Evolutionary conservation across 1,140 invertebrate species (phyloP), one percentile per base, ranked within the genome.

Genomic region (Pseudomyrmex dendroicus): DNA sequence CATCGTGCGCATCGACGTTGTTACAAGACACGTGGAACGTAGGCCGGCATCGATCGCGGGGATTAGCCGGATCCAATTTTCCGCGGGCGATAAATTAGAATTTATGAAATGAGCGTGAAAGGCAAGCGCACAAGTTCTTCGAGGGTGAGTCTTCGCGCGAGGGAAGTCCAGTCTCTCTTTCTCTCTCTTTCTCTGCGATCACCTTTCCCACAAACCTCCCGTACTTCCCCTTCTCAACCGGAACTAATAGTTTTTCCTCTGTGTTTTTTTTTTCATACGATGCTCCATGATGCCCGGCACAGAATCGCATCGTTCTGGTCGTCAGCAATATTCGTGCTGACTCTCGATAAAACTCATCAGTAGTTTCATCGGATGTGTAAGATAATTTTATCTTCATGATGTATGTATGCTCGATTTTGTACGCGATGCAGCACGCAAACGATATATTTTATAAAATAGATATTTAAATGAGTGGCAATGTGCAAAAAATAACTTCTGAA

Each of bases 221-320:
- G 25, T 25, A 25, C 3, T 25, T 82, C 52, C 83, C 85, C 86
- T 82, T 73, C 50, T 72, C 77, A 86, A 84, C 86, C 89, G 90
- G 88, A 92, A 91, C 90, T 92, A 92, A 92, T 92, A 91, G 90
- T 91, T 89, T 91, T 84, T 89, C 77, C 82, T 88, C 66, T 62
- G 57, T 80, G 35, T 35, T 35, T 83, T 82, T 89, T 89, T 91
- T 87, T 88, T 87, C 87, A 90, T 86, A 85, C 86, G 88, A 59
- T 86, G 48, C 17, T 61, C 78, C 59, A 48, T 67, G 66, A 25
- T 85, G 84, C 73, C 84, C 77, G 76, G 87, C 35, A 7, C 85
- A 84, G 82, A 85, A 89, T 86, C 70, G 87, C 74, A 86, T 89
- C 88, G 87, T 86, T 91, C 87, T 85, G 90, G 87, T 91, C 89